These are phyloP conservation scores for Eumerus sabulonum DNA, from an alignment of 2,888 invertebrate species.

Conservation along the genomic window DNA sequence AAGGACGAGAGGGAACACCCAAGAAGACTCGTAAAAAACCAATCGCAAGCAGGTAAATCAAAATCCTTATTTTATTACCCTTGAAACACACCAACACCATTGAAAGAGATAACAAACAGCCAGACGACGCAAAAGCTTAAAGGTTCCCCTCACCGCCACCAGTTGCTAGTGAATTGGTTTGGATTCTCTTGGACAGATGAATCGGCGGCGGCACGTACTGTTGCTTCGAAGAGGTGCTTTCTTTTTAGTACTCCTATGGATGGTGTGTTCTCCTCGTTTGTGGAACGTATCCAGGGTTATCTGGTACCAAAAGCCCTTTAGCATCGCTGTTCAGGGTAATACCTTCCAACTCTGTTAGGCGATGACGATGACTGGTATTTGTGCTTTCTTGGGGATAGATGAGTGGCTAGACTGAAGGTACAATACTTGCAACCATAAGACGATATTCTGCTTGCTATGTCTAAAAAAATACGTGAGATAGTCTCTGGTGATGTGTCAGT, in stretches of 20 bases:
- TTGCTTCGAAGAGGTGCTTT: slow-evolving; percentile 24
- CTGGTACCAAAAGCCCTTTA: slow-evolving; percentile 32
- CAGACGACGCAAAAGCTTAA: slow-evolving; percentile 24
- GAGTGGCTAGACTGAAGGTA: neutral
- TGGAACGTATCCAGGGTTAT: slow-evolving; percentile 44
- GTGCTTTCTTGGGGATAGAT: neutral
- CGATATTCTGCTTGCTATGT: too few relatives aligned
- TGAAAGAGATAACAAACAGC: neutral
- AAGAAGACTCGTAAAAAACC: slow-evolving; percentile 22
- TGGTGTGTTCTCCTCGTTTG: neutral
- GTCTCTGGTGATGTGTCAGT: too few relatives aligned
- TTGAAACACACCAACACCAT: slow-evolving; percentile 43
- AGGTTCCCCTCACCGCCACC: slow-evolving; percentile 49
- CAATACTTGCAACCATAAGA: too few relatives aligned
- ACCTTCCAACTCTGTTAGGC: slow-evolving; percentile 8
- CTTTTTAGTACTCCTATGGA: slow-evolving; percentile 14
- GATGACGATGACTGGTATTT: neutral
- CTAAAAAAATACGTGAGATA: too few relatives aligned
- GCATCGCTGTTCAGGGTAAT: neutral
- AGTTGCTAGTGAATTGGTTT: slow-evolving; percentile 47
- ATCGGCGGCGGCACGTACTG: slow-evolving; percentile 16
- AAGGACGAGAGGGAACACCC: neutral
- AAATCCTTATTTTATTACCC: slow-evolving; percentile 58
- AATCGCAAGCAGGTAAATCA: slow-evolving; percentile 49
- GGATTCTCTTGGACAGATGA: slow-evolving; percentile 37